Evolutionary conservation across 2,888 invertebrate genomes (phyloP).

Genomic region (Therioaphis trifolii): DNA sequence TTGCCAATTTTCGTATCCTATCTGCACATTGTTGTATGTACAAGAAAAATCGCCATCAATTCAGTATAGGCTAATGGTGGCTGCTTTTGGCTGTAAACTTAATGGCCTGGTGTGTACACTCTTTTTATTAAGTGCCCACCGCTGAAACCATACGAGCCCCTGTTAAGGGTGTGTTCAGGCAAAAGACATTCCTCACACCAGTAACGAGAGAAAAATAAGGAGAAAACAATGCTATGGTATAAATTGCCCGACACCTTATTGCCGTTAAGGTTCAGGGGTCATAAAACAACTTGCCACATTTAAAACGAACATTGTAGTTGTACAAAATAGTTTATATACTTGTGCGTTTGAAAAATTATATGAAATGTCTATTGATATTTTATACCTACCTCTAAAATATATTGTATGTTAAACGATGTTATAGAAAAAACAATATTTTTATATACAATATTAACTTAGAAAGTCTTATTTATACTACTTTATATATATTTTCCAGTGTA

Average conservation of each 20-base stretch:
- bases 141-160: not conserved
- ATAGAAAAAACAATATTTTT: no score
- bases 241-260: slow-evolving; percentile 62
- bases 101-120: slow-evolving; percentile 37
- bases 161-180: slow-evolving; percentile 49
- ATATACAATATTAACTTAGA: no score
- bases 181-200: slow-evolving; percentile 51
- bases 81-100: slow-evolving; percentile 41
- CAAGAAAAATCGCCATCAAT: slow-evolving; percentile 48
- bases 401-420: no score
- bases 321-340: not conserved
- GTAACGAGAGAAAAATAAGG: slow-evolving; percentile 53
- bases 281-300: slow-evolving; percentile 57
- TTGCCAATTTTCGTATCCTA: not conserved
- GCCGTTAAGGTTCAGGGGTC: slow-evolving; percentile 59
- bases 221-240: slow-evolving; percentile 53
- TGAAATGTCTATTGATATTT: no score
- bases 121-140: slow-evolving; percentile 61
- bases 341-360: not conserved
- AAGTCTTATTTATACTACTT: no score
- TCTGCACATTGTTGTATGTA: not conserved
- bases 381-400: no score
- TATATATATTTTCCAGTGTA: no score
- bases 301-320: slow-evolving; percentile 30
- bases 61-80: slow-evolving; percentile 36